phyloP scores from a whole-genome alignment of 2,113 vertebrate species.

The Hypomesus transpacificus region DNA sequence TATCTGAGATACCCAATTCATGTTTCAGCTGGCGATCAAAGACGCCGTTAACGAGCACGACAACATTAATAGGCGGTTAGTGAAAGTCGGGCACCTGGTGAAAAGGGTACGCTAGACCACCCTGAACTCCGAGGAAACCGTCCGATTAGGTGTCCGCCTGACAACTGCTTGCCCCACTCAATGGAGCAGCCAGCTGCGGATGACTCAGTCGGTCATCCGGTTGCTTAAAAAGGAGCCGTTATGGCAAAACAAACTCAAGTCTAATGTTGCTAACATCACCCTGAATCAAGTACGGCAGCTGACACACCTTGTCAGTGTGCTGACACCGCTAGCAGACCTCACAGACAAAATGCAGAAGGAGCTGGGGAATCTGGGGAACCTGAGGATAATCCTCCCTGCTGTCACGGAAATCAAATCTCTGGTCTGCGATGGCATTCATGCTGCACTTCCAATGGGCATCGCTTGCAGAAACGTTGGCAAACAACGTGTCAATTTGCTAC shows the following conservation, averaged over 20 bases:
- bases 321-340: background rate
- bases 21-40: background rate
- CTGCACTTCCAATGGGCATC: background rate
- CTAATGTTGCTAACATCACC: slow-evolving; percentile 1
- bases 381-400: background rate
- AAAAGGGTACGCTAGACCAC: background rate
- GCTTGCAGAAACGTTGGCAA: no score
- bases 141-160: background rate
- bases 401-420: background rate
- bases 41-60: background rate
- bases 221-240: background rate
- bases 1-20: background rate
- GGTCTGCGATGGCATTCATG: background rate
- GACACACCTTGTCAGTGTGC: background rate
- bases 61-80: background rate
- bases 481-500: no score
- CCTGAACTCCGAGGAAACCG: background rate
- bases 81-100: slow-evolving; percentile 1
- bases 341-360: background rate
- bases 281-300: background rate
- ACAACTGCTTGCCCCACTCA: background rate
- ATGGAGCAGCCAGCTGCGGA: slow-evolving; percentile 1
- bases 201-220: background rate
- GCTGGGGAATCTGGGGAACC: background rate
- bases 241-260: slow-evolving; percentile 1